These are phyloP conservation scores for Thaumatotibia leucotreta DNA, from an alignment of 1,140 invertebrate genomes.

Conservation along the genomic window DNA sequence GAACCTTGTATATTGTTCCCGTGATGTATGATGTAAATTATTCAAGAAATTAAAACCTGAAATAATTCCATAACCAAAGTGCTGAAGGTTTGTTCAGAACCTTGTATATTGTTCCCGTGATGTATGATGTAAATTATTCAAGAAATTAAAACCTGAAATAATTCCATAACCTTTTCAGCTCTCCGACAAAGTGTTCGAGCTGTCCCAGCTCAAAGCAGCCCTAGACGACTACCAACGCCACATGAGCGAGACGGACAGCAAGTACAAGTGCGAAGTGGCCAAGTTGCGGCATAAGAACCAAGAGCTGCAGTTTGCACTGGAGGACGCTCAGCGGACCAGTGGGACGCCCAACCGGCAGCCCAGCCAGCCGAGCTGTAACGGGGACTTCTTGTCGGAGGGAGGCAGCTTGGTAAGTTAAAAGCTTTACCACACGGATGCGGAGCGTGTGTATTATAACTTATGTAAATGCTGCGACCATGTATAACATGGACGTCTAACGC, in stretches of 20 bases:
- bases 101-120: too few relatives aligned
- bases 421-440: too few relatives aligned
- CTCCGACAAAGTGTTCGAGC: conserved; percentile 85
- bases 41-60: too few relatives aligned
- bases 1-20: too few relatives aligned
- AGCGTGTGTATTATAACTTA: too few relatives aligned
- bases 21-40: too few relatives aligned
- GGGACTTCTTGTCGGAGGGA: conserved; percentile 70
- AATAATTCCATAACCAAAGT: too few relatives aligned
- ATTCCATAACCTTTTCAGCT: conserved; percentile 67
- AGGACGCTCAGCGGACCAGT: conserved; percentile 57
- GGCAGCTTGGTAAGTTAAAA: conserved; percentile 75
- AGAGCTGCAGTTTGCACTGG: conserved; percentile 71
- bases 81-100: too few relatives aligned
- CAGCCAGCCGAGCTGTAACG: conserved; percentile 64
- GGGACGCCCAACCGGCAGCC: conserved; percentile 52
- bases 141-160: too few relatives aligned
- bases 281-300: conserved; percentile 77
- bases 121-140: too few relatives aligned
- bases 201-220: conserved; percentile 80
- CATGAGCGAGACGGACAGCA: conserved; percentile 78
- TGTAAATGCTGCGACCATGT: too few relatives aligned
- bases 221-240: conserved; percentile 82
- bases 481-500: too few relatives aligned
- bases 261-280: conserved; percentile 72